Base-by-base conservation (phyloP, 2,888 invertebrate species). In the Chrysolina oricalcia region DNA sequence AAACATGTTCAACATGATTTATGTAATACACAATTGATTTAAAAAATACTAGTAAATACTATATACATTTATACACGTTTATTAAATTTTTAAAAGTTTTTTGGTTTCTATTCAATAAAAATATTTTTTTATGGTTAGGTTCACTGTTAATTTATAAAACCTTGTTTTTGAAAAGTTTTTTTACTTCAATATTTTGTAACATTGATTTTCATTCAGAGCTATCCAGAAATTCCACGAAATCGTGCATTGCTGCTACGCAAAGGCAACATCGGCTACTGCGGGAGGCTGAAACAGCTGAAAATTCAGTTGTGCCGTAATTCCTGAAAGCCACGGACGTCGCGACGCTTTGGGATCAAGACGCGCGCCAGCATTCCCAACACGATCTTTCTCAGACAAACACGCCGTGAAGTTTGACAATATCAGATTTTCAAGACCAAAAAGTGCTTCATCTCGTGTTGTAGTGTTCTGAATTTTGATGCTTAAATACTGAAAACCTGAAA, bases 261-360 rank as follows among this genome's bases (percentile, higher is more conserved):
- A 59, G 81, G 78, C 77, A 79, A 78, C 78, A 72, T 65, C 48
- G 76, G 72, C 56, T 40, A 81, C 77, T 79, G 81, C 80, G 70
- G 81, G 77, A 81, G 80, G 35, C 74, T 68, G 74, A 46, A 75
- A 74, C 74, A 50, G 72, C 76, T 78, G 78, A 76, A 74, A 76
- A 46, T 72, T 78, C 77, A 82, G 82, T 82, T 78, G 80, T 82
- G 80, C 82, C 80, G 79, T 74, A 73, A 65, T 73, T 73, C 66
- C 65, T 69, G 73, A 62, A 66, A 35, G 71, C 64, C 65, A 43
- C 72, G 69, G 75, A 64, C 68, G 67, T 46, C 13, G 50, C 40
- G 43, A 23, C 59, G 50, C 62, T 62, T 46, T 17, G 56, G 50
- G 46, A 56, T 21, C 13, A 15, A 17, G 64, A 67, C 70, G 68